phyloP scores from a whole-genome alignment of 2,888 invertebrate species.

The Parelbella ahira region DNA sequence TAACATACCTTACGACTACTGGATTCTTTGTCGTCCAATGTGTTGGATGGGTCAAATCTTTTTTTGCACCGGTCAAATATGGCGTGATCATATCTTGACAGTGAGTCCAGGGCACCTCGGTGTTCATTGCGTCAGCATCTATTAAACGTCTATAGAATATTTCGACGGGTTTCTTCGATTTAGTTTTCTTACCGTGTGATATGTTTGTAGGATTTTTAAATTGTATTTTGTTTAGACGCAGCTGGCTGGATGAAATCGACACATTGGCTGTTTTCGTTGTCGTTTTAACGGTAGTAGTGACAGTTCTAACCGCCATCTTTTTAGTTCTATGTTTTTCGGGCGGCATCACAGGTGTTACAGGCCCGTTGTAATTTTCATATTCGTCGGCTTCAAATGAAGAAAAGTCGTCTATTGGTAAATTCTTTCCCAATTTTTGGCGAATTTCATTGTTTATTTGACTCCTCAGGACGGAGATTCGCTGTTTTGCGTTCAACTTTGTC shows the following conservation, averaged over 20 bases:
- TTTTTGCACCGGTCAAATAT: conserved; percentile 38
- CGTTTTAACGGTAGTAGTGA: conserved; percentile 16
- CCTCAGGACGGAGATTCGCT: conserved; percentile 2
- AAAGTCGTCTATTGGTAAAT: conserved; percentile 8
- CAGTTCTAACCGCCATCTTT: conserved; percentile 35
- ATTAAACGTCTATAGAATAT: conserved; percentile 34
- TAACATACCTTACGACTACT: conserved; percentile 6
- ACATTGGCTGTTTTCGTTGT: not conserved
- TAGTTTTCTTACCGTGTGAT: not conserved
- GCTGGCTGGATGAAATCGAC: conserved; percentile 5
- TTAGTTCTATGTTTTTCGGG: not conserved
- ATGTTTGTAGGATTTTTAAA: no score
- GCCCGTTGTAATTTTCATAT: conserved; percentile 17
- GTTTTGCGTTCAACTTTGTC: conserved; percentile 1
- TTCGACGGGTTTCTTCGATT: conserved; percentile 27
- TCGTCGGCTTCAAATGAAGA: conserved; percentile 16
- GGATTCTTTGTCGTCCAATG: conserved; percentile 23
- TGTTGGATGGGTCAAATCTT: conserved; percentile 27
- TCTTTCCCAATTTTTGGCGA: not conserved
- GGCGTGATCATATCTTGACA: conserved; percentile 46
- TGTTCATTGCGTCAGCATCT: conserved; percentile 25
- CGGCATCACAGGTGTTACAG: conserved; percentile 28
- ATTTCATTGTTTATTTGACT: conserved; percentile 8
- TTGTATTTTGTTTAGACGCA: no score
- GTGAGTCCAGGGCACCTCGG: conserved; percentile 36